Conservation (phyloP, 2,797 vertebrate genomes). For the Acanthiza pusilla region DNA sequence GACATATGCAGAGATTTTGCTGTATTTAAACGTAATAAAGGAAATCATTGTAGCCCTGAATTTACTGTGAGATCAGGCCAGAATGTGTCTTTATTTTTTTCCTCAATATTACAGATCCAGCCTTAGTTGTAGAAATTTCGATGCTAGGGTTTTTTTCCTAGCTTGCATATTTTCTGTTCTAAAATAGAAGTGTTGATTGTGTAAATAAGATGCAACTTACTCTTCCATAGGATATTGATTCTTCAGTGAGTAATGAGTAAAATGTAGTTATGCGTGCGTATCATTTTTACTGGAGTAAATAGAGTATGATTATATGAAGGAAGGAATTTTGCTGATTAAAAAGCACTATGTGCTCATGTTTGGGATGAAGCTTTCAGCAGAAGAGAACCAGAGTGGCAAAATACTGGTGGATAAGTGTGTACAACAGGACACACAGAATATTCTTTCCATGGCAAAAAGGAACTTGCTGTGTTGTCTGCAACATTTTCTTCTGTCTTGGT, state of each 20-base stretch:
- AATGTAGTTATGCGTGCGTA: neutral
- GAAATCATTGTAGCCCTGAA: neutral
- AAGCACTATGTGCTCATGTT: neutral
- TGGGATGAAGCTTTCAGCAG: neutral
- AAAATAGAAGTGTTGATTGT: neutral
- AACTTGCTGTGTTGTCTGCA: neutral
- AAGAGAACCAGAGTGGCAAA: neutral
- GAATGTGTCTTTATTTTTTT: neutral
- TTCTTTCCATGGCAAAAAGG: neutral
- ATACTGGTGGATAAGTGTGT: neutral
- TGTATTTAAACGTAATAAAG: neutral
- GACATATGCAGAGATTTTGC: neutral
- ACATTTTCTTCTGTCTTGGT: neutral
- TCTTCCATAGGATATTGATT: neutral
- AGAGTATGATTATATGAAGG: neutral
- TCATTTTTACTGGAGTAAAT: neutral
- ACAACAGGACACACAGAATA: neutral
- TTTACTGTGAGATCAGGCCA: neutral
- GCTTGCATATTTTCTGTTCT: neutral
- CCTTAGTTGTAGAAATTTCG: neutral
- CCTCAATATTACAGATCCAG: neutral
- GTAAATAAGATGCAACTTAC: neutral
- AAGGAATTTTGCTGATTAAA: neutral
- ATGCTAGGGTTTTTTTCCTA: neutral
- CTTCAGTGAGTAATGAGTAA: neutral